Evolutionary conservation across 2,888 invertebrate genomes (phyloP).

Genomic region (Branchinecta sandiegonensis): DNA sequence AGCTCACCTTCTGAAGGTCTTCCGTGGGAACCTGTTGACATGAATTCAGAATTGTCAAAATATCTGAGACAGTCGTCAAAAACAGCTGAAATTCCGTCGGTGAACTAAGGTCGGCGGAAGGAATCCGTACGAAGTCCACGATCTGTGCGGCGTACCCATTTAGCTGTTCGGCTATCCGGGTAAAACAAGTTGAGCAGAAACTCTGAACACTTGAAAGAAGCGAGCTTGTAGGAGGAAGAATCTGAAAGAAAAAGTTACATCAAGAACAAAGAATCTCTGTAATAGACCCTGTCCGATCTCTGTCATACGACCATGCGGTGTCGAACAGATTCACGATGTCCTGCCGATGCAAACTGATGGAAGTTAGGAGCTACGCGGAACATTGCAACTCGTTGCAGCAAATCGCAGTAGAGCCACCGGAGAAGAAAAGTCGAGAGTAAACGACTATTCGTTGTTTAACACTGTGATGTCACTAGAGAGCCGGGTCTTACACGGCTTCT

Average conservation of each 20-base stretch:
- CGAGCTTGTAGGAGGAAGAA: not conserved
- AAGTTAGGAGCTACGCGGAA: too few species aligned
- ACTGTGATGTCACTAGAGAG: too few species aligned
- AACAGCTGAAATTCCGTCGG: not conserved
- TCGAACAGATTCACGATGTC: too few species aligned
- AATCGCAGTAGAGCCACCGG: too few species aligned
- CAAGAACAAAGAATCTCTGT: too few species aligned
- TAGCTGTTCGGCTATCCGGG: not conserved
- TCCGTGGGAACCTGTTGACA: not conserved
- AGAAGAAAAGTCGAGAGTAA: too few species aligned
- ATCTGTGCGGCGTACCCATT: not conserved
- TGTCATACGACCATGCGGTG: too few species aligned
- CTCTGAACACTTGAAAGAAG: not conserved
- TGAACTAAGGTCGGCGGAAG: not conserved
- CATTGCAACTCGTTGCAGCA: too few species aligned
- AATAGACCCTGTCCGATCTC: too few species aligned
- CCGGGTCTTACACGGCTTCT: too few species aligned
- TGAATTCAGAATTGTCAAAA: not conserved
- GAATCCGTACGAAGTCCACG: not conserved
- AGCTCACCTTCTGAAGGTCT: conserved; percentile 1
- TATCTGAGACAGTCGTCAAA: not conserved
- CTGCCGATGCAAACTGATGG: too few species aligned
- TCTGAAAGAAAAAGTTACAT: not conserved
- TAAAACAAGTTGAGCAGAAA: not conserved
- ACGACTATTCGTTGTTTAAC: too few species aligned